phyloP scores from a whole-genome alignment of 2,888 invertebrate species.

The Drosophila testacea region DNA sequence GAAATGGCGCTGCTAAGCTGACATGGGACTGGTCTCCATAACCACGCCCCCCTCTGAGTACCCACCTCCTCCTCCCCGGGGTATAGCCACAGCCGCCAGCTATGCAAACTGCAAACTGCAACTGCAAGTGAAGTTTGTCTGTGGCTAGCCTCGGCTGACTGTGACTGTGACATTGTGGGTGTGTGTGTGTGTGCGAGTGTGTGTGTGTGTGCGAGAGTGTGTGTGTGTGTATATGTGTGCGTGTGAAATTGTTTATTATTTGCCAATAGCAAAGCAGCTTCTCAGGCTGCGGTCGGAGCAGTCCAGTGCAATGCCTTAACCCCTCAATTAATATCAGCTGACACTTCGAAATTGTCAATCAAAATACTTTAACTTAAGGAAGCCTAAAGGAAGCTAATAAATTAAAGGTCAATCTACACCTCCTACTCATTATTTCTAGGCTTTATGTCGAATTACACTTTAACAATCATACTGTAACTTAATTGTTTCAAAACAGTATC shows the following conservation, averaged over 20 bases:
- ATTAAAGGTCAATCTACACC: not conserved
- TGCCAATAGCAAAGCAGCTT: slow-evolving; percentile 20
- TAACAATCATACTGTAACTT: too few species aligned
- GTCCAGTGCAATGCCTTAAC: slow-evolving; percentile 17
- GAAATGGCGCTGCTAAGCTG: slow-evolving; percentile 77
- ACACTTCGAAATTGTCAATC: not conserved
- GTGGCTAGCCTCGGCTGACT: slow-evolving; percentile 58
- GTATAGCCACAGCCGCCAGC: slow-evolving; percentile 45
- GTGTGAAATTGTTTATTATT: slow-evolving; percentile 22
- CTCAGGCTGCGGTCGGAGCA: slow-evolving; percentile 18
- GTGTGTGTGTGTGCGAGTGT: slow-evolving; percentile 5
- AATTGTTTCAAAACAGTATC: too few species aligned
- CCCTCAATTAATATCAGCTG: slow-evolving; percentile 33
- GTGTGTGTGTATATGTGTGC: slow-evolving; percentile 7
- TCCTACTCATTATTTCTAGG: too few species aligned
- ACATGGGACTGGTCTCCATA: slow-evolving; percentile 15
- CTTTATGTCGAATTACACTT: too few species aligned
- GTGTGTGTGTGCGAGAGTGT: slow-evolving; percentile 4
- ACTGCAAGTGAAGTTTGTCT: slow-evolving; percentile 79
- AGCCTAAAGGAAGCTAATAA: not conserved
- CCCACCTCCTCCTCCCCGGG: slow-evolving; percentile 8
- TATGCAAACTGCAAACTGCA: slow-evolving; percentile 70
- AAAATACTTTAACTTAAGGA: too few species aligned
- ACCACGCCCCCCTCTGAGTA: slow-evolving; percentile 1
- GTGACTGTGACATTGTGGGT: slow-evolving; percentile 37